phyloP scores from a whole-genome alignment of 1,140 invertebrate genomes.

The Drosophila sp. region DNA sequence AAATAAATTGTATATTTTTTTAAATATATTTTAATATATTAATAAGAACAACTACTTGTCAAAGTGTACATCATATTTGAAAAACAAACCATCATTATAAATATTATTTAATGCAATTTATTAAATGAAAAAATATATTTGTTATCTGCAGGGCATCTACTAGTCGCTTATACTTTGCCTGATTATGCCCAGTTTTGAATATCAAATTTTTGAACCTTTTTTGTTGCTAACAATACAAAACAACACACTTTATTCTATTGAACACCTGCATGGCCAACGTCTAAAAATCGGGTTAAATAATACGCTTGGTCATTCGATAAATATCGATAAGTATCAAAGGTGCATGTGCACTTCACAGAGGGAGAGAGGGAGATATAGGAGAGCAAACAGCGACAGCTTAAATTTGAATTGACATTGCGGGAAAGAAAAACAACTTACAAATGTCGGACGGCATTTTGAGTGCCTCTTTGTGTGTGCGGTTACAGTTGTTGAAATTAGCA shows the following conservation, averaged over 20 bases:
- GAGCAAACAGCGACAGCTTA: too few species aligned
- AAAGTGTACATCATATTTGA: too few species aligned
- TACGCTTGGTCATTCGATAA: neutral
- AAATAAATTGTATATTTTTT: too few species aligned
- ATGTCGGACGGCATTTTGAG: neutral
- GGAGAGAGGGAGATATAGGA: neutral
- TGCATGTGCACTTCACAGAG: neutral
- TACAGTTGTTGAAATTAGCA: slow-evolving; percentile 11
- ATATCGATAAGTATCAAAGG: slow-evolving; percentile 8
- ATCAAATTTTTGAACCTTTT: slow-evolving; percentile 3
- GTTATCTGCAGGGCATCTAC: neutral
- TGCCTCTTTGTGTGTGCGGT: neutral
- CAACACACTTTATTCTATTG: neutral
- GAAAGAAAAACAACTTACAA: slow-evolving; percentile 12
- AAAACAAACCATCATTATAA: too few species aligned
- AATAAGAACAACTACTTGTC: too few species aligned
- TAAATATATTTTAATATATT: too few species aligned
- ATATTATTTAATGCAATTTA: neutral
- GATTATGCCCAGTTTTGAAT: neutral
- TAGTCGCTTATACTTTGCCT: neutral
- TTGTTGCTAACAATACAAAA: neutral
- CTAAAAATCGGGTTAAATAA: neutral
- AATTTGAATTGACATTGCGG: neutral
- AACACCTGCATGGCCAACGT: slow-evolving; percentile 4
- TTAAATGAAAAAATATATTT: neutral